A percentile compares a stretch with the other conserved stretches of the same genome.
Conservation (phyloP, 2,888 invertebrate species). For the Lissonota sp. region DNA sequence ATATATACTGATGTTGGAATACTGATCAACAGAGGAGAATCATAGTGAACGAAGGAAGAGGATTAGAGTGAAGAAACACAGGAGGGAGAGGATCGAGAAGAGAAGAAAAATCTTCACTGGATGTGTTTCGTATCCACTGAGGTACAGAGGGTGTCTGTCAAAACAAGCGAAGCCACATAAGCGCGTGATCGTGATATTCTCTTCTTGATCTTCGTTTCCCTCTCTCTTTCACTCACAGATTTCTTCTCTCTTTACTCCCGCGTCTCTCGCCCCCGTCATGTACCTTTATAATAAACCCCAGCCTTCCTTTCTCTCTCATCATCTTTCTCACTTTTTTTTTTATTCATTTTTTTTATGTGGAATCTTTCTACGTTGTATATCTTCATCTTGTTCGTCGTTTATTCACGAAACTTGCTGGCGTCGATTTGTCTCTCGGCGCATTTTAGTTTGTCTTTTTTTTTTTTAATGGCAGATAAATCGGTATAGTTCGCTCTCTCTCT, state of each 20-base stretch:
- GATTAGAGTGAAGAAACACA: constrained; percentile 27
- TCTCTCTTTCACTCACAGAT: constrained; percentile 18
- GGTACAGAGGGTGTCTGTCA: constrained; percentile 76
- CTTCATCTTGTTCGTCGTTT: constrained; percentile 24
- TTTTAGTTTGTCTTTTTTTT: constrained; percentile 48
- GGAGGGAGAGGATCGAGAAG: constrained; percentile 23
- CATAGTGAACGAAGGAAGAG: constrained; percentile 28
- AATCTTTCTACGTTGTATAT: constrained; percentile 10
- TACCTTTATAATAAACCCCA: background rate
- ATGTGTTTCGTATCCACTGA: background rate
- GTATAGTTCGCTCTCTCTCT: background rate
- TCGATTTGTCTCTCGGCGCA: constrained; percentile 56
- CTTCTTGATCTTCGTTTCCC: constrained; percentile 46
- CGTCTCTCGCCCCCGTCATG: constrained; percentile 20
- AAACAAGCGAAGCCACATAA: constrained; percentile 70
- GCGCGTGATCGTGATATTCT: constrained; percentile 42
- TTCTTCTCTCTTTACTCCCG: constrained; percentile 51
- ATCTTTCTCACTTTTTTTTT: constrained; percentile 2
- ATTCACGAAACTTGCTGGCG: constrained; percentile 19
- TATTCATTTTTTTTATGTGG: constrained; percentile 1
- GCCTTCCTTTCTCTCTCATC: constrained; percentile 36
- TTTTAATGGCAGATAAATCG: constrained; percentile 27
- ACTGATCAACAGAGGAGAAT: background rate
- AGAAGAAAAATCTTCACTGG: constrained; percentile 29
- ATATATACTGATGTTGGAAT: background rate